Percentiles rank a stretch among this genome's conserved stretches.
These are phyloP conservation scores for Rhinopomastus cyanomelas DNA, from an alignment of 2,113 vertebrate genomes.

Conservation along the genomic window DNA sequence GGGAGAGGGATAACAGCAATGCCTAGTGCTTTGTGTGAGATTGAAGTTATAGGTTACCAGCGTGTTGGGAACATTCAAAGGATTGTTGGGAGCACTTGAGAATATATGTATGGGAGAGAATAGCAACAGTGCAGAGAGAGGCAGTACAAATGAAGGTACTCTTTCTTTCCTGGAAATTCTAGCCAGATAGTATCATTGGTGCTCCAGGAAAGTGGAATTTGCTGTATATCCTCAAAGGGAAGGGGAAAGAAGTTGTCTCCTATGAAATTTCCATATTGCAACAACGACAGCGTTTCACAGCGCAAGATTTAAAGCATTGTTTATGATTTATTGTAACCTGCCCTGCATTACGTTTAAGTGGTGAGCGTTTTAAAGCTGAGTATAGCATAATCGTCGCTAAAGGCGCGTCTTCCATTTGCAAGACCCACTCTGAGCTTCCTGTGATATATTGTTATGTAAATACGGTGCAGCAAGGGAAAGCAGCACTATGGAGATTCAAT, in stretches of 20 bases:
- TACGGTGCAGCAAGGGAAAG: constrained; percentile 73
- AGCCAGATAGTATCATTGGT: not conserved
- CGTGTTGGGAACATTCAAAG: not conserved
- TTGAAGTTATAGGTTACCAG: not conserved
- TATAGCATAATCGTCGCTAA: constrained; percentile 62
- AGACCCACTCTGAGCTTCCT: constrained; percentile 75
- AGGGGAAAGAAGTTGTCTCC: constrained; percentile 24
- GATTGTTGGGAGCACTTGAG: not conserved
- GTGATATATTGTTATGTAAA: constrained; percentile 84
- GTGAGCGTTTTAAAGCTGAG: constrained; percentile 51
- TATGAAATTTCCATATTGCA: constrained; percentile 57
- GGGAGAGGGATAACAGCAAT: not conserved
- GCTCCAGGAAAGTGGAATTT: constrained; percentile 47
- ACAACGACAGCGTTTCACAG: constrained; percentile 33
- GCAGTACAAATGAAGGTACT: not conserved
- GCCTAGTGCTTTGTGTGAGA: constrained; percentile 8
- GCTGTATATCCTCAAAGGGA: constrained; percentile 11
- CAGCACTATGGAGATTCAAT: constrained; percentile 78
- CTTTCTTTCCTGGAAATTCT: constrained; percentile 11
- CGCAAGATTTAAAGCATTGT: not conserved
- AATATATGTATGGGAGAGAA: not conserved
- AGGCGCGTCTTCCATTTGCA: constrained; percentile 68
- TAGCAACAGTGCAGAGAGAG: not conserved
- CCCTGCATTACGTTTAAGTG: constrained; percentile 45
- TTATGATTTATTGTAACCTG: constrained; percentile 45